phyloP scores from a whole-genome alignment of 2,797 vertebrate species.

The Silurus aristotelis region DNA sequence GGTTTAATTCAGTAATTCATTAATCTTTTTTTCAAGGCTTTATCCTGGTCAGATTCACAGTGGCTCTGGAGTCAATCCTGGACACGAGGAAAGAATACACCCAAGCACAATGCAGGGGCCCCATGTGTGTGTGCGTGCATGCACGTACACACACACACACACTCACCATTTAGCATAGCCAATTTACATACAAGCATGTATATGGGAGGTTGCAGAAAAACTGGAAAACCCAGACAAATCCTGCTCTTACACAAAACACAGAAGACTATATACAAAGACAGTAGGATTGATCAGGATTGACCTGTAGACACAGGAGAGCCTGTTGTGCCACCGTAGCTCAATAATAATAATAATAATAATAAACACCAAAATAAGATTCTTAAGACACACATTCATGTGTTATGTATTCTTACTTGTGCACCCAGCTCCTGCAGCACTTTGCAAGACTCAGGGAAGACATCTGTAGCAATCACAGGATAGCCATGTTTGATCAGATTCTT shows the following conservation, averaged over 20 bases:
- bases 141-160: not conserved
- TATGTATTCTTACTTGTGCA: constrained; percentile 83
- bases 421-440: constrained; percentile 92
- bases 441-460: constrained; percentile 96
- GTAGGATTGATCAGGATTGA: not conserved
- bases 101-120: not conserved
- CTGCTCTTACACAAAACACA: not conserved
- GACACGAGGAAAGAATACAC: not conserved
- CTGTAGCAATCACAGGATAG: constrained; percentile 91
- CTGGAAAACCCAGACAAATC: not conserved
- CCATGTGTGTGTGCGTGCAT: not conserved
- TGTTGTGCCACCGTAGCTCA: not conserved
- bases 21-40: not conserved
- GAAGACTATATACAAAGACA: not conserved
- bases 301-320: not conserved
- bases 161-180: not conserved
- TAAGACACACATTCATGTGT: not conserved
- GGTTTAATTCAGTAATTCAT: not conserved
- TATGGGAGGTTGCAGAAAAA: not conserved
- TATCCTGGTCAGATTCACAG: not conserved
- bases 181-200: not conserved
- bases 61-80: not conserved
- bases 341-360: not conserved
- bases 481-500: constrained; percentile 95
- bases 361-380: not conserved